These are phyloP conservation scores for Tachina lurida DNA, from an alignment of 2,888 invertebrate genomes.

Conservation along the genomic window DNA sequence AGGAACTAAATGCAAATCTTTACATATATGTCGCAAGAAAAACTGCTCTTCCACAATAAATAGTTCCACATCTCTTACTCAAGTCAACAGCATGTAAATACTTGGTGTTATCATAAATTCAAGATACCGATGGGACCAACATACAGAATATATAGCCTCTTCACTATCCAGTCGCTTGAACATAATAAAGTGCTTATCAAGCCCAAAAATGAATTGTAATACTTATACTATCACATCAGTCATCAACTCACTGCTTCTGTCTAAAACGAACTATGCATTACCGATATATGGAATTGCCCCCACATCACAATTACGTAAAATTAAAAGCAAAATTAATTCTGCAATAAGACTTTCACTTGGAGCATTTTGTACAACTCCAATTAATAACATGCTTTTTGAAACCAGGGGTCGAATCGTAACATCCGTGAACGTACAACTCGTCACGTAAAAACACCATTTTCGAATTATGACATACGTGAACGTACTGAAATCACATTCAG, in stretches of 20 bases:
- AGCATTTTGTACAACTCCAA: slow-evolving; percentile 53
- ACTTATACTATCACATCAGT: slow-evolving; percentile 33
- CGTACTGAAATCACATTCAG: too few species aligned
- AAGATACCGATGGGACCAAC: slow-evolving; percentile 67
- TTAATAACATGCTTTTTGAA: slow-evolving; percentile 58
- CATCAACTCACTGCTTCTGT: too few species aligned
- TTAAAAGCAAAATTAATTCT: slow-evolving; percentile 30
- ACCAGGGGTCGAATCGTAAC: too few species aligned
- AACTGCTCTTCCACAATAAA: slow-evolving; percentile 41
- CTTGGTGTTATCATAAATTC: slow-evolving; percentile 68
- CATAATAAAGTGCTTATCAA: slow-evolving; percentile 64
- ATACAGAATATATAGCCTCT: slow-evolving; percentile 50
- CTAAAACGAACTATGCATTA: too few species aligned
- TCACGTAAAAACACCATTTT: too few species aligned
- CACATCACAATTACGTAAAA: slow-evolving; percentile 27
- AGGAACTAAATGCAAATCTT: slow-evolving; percentile 49
- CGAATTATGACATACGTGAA: too few species aligned
- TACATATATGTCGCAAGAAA: slow-evolving; percentile 68
- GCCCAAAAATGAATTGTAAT: slow-evolving; percentile 40
- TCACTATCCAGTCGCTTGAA: slow-evolving; percentile 53
- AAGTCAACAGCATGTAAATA: slow-evolving; percentile 51
- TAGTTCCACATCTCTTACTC: slow-evolving; percentile 35
- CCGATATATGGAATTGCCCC: neutral
- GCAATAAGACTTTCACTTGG: slow-evolving; percentile 40
- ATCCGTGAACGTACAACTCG: too few species aligned